Percentiles rank a stretch among this genome's conserved stretches.
Evolutionary conservation across 1,140 invertebrate species (phyloP).

Genomic region (Manduca sexta): DNA sequence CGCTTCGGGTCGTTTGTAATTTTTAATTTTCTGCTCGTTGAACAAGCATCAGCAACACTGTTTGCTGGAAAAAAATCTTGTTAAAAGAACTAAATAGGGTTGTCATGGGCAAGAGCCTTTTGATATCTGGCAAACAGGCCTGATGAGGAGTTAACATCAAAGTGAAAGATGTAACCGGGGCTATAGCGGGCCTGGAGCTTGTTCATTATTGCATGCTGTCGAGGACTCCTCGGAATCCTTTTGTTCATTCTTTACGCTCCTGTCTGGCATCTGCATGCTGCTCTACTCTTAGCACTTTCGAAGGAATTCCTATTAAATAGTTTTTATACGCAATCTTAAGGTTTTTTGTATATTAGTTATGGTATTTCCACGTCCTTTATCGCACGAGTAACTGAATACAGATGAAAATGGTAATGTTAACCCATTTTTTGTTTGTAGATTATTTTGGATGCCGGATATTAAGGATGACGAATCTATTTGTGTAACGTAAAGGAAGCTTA

Average conservation of each 20-base stretch:
- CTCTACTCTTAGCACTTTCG: slow-evolving; percentile 22
- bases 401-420: too few species aligned
- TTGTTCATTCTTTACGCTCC: slow-evolving; percentile 43
- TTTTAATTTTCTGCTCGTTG: slow-evolving; percentile 57
- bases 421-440: too few species aligned
- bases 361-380: too few species aligned
- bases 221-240: slow-evolving; percentile 34
- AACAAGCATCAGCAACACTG: slow-evolving; percentile 42
- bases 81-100: slow-evolving; percentile 37
- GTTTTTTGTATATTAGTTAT: not conserved
- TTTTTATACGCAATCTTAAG: not conserved
- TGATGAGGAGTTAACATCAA: slow-evolving; percentile 34
- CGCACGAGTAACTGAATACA: not conserved
- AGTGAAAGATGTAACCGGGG: slow-evolving; percentile 27
- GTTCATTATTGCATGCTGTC: slow-evolving; percentile 39
- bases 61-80: slow-evolving; percentile 43
- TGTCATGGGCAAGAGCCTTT: slow-evolving; percentile 26
- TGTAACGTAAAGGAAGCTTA: too few species aligned
- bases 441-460: too few species aligned
- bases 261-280: slow-evolving; percentile 25
- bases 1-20: slow-evolving; percentile 37
- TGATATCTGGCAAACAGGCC: slow-evolving; percentile 15
- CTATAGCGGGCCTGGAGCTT: slow-evolving; percentile 20
- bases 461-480: too few species aligned
- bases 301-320: slow-evolving; percentile 4